Evolutionary conservation across 2,888 invertebrate genomes (phyloP).

Genomic region (Mamestra brassicae): DNA sequence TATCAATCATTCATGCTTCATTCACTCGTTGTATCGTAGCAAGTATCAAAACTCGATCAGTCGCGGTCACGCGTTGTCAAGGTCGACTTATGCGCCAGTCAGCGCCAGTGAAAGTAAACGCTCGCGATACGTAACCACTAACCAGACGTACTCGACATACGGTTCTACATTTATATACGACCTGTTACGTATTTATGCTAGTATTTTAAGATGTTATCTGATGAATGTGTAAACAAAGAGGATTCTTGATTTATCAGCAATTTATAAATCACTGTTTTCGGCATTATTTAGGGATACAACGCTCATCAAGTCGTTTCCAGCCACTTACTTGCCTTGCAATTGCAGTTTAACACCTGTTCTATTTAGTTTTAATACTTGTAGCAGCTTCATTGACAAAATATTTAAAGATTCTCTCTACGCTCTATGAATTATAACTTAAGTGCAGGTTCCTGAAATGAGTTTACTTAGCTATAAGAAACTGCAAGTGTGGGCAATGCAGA

Average conservation of each 20-base stretch:
- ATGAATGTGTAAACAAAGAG: not conserved
- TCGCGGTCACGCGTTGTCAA: conserved; percentile 75
- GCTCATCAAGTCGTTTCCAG: not conserved
- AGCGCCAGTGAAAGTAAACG: conserved; percentile 75
- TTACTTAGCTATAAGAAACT: too few species aligned
- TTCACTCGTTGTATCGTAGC: conserved; percentile 26
- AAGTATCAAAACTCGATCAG: conserved; percentile 65
- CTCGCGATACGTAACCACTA: conserved; percentile 59
- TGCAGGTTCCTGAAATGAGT: too few species aligned
- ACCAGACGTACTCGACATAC: conserved; percentile 37
- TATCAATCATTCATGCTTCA: conserved; percentile 24
- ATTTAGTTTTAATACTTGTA: not conserved
- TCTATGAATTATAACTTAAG: too few species aligned
- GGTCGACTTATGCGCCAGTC: conserved; percentile 73
- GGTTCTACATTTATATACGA: conserved; percentile 24
- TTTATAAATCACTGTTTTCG: not conserved
- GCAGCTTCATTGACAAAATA: too few species aligned
- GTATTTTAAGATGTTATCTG: conserved; percentile 4
- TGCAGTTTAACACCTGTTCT: not conserved
- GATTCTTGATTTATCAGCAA: not conserved
- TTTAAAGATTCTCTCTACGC: too few species aligned
- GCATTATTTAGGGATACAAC: not conserved
- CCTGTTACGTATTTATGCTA: conserved; percentile 19
- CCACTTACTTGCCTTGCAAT: not conserved
- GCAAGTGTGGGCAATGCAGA: too few species aligned